These are phyloP conservation scores for Radopholus similis DNA, from an alignment of 1,140 invertebrate species.

Conservation along the genomic window DNA sequence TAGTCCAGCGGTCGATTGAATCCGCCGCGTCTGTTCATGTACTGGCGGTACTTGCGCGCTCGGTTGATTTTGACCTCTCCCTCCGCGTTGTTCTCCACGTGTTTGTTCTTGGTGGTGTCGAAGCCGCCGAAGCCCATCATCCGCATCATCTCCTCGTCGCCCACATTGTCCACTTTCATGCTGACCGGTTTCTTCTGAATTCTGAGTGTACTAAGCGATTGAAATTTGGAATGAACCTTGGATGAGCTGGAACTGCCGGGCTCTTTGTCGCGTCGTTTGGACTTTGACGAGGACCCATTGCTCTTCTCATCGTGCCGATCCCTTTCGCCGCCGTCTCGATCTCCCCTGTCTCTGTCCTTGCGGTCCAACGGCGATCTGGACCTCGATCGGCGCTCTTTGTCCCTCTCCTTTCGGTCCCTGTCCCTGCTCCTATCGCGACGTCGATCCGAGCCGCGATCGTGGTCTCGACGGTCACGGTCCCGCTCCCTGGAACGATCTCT, in stretches of 20 bases:
- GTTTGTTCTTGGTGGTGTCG: constrained; percentile 83
- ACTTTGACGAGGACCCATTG: too few relatives aligned
- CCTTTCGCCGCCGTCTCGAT: too few relatives aligned
- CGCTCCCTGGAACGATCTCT: too few relatives aligned
- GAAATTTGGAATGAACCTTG: not conserved
- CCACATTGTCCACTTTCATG: not conserved
- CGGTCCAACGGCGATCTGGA: too few relatives aligned
- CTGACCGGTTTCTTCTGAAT: not conserved
- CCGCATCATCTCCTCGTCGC: constrained; percentile 89
- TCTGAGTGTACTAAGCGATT: not conserved
- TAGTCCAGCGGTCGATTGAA: constrained; percentile 92
- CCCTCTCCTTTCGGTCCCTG: not conserved
- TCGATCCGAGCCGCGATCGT: too few relatives aligned
- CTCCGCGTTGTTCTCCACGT: constrained; percentile 85
- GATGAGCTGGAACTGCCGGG: not conserved
- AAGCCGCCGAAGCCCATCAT: constrained; percentile 93
- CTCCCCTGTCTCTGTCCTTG: too few relatives aligned
- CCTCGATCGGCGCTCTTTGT: not conserved
- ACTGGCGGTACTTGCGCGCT: constrained; percentile 93
- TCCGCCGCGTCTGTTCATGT: constrained; percentile 98
- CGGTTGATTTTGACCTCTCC: constrained; percentile 88
- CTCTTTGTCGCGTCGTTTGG: too few relatives aligned
- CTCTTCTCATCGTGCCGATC: too few relatives aligned
- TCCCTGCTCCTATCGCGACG: too few relatives aligned
- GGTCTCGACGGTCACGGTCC: too few relatives aligned